Evolutionary conservation across 2,113 vertebrate species (phyloP).

Genomic region (Eublepharis macularius): DNA sequence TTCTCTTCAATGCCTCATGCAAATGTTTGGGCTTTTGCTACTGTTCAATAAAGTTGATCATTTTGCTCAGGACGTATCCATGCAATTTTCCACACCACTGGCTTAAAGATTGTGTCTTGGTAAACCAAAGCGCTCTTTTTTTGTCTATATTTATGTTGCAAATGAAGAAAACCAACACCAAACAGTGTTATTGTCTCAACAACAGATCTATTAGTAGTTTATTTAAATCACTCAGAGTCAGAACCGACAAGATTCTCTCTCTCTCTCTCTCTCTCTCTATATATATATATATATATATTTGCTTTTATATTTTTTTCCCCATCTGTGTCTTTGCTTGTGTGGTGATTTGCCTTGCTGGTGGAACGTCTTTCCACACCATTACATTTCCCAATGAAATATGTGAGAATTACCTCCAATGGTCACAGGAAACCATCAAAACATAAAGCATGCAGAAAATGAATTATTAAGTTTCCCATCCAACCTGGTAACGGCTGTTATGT

Average conservation of each 20-base stretch:
- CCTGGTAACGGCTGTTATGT: slow-evolving; percentile 49
- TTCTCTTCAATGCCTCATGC: slow-evolving; percentile 42
- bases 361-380: slow-evolving; percentile 71
- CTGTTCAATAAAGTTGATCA: slow-evolving; percentile 64
- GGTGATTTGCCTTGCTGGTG: slow-evolving; percentile 25
- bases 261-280: slow-evolving; percentile 7
- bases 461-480: slow-evolving; percentile 55
- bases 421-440: slow-evolving; percentile 51
- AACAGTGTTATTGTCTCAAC: slow-evolving; percentile 6
- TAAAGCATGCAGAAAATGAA: slow-evolving; percentile 70
- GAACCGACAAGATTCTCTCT: slow-evolving; percentile 38
- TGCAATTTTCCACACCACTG: slow-evolving; percentile 65
- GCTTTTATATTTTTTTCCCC: too few species aligned
- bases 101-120: slow-evolving; percentile 51
- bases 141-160: slow-evolving; percentile 17
- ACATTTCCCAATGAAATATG: slow-evolving; percentile 58
- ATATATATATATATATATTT: not conserved
- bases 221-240: slow-evolving; percentile 16
- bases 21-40: slow-evolving; percentile 45
- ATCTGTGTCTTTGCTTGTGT: slow-evolving; percentile 40
- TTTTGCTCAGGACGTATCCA: slow-evolving; percentile 52
- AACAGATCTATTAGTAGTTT: not conserved
- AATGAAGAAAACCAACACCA: slow-evolving; percentile 27
- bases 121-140: slow-evolving; percentile 24
- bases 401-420: slow-evolving; percentile 59